These are phyloP conservation scores for Dione juno DNA, from an alignment of 2,888 invertebrate genomes.

Conservation along the genomic window DNA sequence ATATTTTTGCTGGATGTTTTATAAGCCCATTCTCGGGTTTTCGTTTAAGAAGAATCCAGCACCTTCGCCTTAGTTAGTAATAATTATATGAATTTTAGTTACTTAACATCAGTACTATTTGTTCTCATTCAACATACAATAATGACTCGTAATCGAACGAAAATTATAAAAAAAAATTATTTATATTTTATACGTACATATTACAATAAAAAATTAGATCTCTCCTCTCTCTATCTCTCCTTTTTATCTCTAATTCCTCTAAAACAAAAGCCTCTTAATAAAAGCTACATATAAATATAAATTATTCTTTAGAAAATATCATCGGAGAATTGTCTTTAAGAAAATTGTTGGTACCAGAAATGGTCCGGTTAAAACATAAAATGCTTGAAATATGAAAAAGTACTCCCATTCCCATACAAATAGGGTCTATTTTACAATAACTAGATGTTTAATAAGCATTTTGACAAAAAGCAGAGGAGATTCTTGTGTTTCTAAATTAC, in stretches of 20 bases:
- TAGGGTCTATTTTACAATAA: not conserved
- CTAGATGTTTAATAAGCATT: slow-evolving; percentile 5
- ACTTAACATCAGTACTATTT: no score
- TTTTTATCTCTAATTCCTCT: not conserved
- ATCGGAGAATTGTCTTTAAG: slow-evolving; percentile 13
- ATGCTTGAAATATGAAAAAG: not conserved
- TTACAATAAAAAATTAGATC: no score
- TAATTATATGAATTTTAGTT: no score
- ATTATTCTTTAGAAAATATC: slow-evolving; percentile 10
- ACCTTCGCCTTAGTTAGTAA: no score
- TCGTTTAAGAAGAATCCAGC: no score
- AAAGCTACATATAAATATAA: not conserved
- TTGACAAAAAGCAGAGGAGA: slow-evolving; percentile 17
- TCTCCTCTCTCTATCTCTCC: no score
- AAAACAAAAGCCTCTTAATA: not conserved
- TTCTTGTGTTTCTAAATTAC: slow-evolving; percentile 20
- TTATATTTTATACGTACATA: no score
- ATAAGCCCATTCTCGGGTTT: no score
- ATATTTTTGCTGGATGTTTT: no score
- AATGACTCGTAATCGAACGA: no score
- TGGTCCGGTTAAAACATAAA: slow-evolving; percentile 27
- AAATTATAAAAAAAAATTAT: no score
- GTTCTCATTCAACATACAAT: no score
- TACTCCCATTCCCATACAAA: not conserved
- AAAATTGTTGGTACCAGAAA: slow-evolving; percentile 18